Evolutionary conservation across 2,113 vertebrate genomes (phyloP), one percentile per base, ranked within the genome.

Genomic region (Bathybates hornii): DNA sequence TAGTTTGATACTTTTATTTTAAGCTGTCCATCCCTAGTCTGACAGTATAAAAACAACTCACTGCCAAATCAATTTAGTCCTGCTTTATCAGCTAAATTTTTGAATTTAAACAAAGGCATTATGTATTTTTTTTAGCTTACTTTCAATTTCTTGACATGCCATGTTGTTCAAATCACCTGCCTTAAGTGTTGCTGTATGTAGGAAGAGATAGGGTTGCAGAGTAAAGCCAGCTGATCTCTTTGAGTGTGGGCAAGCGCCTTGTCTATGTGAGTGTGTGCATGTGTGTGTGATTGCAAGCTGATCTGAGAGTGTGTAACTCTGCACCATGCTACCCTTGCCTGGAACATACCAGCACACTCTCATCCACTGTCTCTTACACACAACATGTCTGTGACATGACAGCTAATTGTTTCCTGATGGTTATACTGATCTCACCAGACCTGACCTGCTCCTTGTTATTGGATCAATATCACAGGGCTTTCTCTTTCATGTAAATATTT

Each of bases 301-400:
- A 95, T 92, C 89, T 57, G 50, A 79, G 79, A 45, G 73, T 59
- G 89, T 89, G 95, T 89, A 95, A 96, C 91, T 86, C 57, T 86
- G 92, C 85, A 93, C 95, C 83, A n/a, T 71, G 56, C n/a, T 45
- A 80, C 27, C 19, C 10, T 59, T 80, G 73, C 78, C 76, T 86
- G 71, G 45, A 87, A 92, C 86, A 61, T 45, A 92, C 61, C 16
- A 84, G 83, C 66, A 84, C 82, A 59, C 81, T 82, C 63, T 86
- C 80, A 71, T 78, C 79, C 63, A 53, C 71, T 66, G 59, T 87
- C 90, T 76, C 84, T 53, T 68, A 84, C 86, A 88, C 56, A 87
- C 83, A 84, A 88, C 89, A 86, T 36, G 83, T 85, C 79, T 88
- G 89, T 84, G 83, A 93, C 92, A 94, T 91, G 94, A 92, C 89